Conservation (phyloP, 2,888 invertebrate genomes). For the Cepaea hortensis region DNA sequence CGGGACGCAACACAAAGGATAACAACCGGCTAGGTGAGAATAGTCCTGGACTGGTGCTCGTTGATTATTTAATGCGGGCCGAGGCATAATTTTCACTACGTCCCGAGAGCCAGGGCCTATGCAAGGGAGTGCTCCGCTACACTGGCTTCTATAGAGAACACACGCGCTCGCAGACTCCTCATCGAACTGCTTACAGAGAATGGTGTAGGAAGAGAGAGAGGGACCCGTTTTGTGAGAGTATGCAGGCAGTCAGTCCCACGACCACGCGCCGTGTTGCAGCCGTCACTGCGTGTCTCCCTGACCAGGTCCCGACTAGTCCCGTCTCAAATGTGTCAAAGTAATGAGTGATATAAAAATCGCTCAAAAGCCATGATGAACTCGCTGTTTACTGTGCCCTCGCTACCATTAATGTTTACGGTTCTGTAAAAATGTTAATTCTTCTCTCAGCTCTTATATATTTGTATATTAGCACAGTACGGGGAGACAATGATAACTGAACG, state of each 20-base stretch:
- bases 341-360: neutral
- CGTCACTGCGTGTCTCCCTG: neutral
- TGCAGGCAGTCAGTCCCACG: slow-evolving; percentile 6
- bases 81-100: neutral
- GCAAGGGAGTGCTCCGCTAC: neutral
- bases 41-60: neutral
- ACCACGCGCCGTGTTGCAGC: neutral
- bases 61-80: neutral
- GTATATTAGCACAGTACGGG: no score
- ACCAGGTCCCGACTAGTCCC: neutral
- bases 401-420: neutral
- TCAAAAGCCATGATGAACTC: neutral
- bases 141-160: neutral
- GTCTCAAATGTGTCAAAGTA: neutral
- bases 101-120: neutral
- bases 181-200: neutral
- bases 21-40: no score
- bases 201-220: neutral
- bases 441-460: no score
- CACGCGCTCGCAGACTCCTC: neutral
- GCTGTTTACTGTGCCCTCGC: neutral
- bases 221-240: neutral
- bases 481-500: no score
- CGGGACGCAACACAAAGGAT: neutral
- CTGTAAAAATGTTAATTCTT: neutral